Percentiles rank a stretch among this genome's conserved stretches.
Evolutionary conservation across 2,888 invertebrate genomes (phyloP).

Genomic region (Scaptodrosophila latifasciaeformis): DNA sequence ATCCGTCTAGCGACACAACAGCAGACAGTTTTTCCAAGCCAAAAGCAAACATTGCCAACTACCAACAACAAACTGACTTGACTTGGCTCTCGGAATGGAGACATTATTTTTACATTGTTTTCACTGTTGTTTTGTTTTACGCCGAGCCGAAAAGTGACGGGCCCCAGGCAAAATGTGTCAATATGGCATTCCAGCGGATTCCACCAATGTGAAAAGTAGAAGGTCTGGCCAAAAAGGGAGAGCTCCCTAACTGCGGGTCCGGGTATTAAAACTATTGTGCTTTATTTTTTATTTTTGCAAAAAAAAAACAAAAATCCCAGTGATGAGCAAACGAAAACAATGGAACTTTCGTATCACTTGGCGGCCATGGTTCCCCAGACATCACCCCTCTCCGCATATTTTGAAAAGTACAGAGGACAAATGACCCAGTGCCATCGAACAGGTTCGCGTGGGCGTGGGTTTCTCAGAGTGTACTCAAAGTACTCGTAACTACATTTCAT

Average conservation of each 20-base stretch:
- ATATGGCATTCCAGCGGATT: slow-evolving; percentile 32
- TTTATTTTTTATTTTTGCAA: no score
- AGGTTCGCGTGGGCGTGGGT: slow-evolving; percentile 30
- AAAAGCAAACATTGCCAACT: slow-evolving; percentile 30
- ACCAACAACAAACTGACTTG: no score
- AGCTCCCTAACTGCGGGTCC: no score
- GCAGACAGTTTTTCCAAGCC: slow-evolving; percentile 40
- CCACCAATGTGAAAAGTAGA: slow-evolving; percentile 16
- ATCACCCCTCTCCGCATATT: no score
- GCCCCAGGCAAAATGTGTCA: slow-evolving; percentile 30
- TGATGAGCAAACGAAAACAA: slow-evolving; percentile 24
- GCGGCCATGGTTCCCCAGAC: slow-evolving; percentile 13
- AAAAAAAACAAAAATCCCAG: slow-evolving; percentile 1
- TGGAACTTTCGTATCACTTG: slow-evolving; percentile 44
- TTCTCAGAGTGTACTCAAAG: background rate
- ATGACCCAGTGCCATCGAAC: slow-evolving; percentile 47
- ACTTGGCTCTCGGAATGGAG: no score
- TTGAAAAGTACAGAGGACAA: no score
- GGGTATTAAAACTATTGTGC: no score
- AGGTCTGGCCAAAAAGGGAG: no score
- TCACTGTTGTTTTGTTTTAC: slow-evolving; percentile 24
- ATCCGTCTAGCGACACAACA: slow-evolving; percentile 52
- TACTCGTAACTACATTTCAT: slow-evolving; percentile 36
- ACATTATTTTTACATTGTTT: slow-evolving; percentile 31
- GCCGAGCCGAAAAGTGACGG: slow-evolving; percentile 16